Conservation (phyloP, 2,113 vertebrate species). For the Ammodytes dubius region DNA sequence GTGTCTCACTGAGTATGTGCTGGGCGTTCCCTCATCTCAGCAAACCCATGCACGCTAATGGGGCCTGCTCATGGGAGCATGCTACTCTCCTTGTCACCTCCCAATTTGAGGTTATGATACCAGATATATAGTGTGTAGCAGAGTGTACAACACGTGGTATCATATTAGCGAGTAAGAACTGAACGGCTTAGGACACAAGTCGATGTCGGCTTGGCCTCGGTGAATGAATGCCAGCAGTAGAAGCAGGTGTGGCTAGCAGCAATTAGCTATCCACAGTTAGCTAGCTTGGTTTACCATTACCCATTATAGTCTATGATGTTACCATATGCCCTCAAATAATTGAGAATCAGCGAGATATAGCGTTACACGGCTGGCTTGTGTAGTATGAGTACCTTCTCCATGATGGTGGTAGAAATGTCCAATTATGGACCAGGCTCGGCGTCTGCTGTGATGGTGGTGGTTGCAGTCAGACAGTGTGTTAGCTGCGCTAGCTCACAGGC, state of each 20-base stretch:
- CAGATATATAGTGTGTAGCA: neutral
- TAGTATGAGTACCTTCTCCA: constrained; percentile 76
- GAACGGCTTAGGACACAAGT: constrained; percentile 3
- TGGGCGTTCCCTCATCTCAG: constrained; percentile 53
- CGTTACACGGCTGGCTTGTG: neutral
- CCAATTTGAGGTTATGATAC: neutral
- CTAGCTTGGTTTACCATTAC: neutral
- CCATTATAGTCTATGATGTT: too few relatives aligned
- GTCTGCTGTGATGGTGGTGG: constrained; percentile 42
- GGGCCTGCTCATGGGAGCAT: neutral
- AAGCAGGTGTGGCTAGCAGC: constrained; percentile 65
- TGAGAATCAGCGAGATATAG: neutral
- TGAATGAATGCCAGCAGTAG: constrained; percentile 31
- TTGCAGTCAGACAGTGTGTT: constrained; percentile 35
- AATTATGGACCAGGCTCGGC: constrained; percentile 15
- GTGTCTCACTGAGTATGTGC: neutral
- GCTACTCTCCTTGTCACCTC: neutral
- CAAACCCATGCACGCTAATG: neutral
- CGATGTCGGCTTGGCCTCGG: constrained; percentile 53
- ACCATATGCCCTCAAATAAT: neutral
- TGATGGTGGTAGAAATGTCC: constrained; percentile 35
- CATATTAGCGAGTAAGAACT: neutral
- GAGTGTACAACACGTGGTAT: neutral
- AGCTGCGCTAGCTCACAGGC: constrained; percentile 63
- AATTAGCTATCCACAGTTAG: constrained; percentile 17